Percentiles rank a stretch among this genome's conserved stretches.
These are phyloP conservation scores for Scrobipalpa costella DNA, from an alignment of 2,888 invertebrate genomes.

Conservation along the genomic window DNA sequence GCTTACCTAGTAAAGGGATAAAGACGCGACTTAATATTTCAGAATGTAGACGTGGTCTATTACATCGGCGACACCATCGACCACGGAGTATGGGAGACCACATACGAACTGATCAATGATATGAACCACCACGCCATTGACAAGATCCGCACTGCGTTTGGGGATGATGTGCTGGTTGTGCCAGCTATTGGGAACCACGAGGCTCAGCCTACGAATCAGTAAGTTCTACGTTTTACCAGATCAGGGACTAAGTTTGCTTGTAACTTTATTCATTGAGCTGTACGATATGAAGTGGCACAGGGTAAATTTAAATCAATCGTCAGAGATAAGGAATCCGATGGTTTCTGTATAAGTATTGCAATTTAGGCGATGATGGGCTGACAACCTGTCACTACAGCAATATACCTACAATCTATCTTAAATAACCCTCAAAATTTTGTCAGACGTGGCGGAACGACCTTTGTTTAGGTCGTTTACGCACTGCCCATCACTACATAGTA, in stretches of 20 bases:
- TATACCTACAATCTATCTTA: no score
- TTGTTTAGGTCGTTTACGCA: no score
- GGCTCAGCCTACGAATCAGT: slow-evolving; percentile 91
- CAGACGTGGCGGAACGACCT: no score
- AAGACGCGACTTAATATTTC: slow-evolving; percentile 31
- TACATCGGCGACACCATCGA: slow-evolving; percentile 94
- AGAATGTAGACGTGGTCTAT: slow-evolving; percentile 85
- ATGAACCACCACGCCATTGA: slow-evolving; percentile 79
- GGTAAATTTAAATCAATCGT: no score
- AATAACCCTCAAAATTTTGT: no score
- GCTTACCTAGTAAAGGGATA: no score
- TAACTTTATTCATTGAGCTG: not conserved
- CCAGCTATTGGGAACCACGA: slow-evolving; percentile 92
- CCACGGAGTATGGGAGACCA: slow-evolving; percentile 94
- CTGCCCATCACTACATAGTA: no score
- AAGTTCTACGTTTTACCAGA: slow-evolving; percentile 51
- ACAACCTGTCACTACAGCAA: no score
- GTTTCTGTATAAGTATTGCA: no score
- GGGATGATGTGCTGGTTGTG: slow-evolving; percentile 81
- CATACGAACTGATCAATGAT: slow-evolving; percentile 81
- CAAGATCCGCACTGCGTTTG: slow-evolving; percentile 80
- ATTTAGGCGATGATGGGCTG: no score
- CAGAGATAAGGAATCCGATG: no score
- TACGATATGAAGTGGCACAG: no score
- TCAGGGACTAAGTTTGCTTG: not conserved